These are phyloP conservation scores for Menidia menidia DNA, from an alignment of 2,797 vertebrate genomes.

Conservation along the genomic window DNA sequence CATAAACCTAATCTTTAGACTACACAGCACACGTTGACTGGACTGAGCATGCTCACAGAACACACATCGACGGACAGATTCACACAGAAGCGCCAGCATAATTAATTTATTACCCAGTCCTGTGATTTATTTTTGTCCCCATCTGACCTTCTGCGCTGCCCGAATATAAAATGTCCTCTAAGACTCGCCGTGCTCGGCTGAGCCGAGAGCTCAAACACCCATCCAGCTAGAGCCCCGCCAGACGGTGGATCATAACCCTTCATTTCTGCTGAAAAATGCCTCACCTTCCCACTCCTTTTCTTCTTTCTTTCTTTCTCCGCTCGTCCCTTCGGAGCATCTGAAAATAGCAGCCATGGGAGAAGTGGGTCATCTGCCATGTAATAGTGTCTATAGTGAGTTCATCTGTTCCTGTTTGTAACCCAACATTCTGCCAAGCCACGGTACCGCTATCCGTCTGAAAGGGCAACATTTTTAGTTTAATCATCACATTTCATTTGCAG, in stretches of 20 bases:
- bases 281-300: constrained; percentile 58
- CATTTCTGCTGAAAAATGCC: constrained; percentile 57
- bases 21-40: constrained; percentile 8
- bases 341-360: constrained; percentile 83
- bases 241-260: constrained; percentile 59
- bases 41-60: background rate
- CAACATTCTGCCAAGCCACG: constrained; percentile 30
- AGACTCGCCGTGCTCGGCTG: constrained; percentile 46
- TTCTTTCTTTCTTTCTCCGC: constrained; percentile 40
- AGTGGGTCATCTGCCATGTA: constrained; percentile 79
- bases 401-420: constrained; percentile 34
- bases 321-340: constrained; percentile 74
- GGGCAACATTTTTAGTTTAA: background rate
- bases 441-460: constrained; percentile 6
- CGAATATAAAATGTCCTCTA: constrained; percentile 55
- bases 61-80: constrained; percentile 8
- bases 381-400: constrained; percentile 30
- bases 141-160: constrained; percentile 58
- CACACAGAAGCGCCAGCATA: constrained; percentile 43
- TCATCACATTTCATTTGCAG: constrained; percentile 1
- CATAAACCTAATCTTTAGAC: constrained; percentile 18
- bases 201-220: constrained; percentile 15
- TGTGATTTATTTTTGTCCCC: constrained; percentile 70
- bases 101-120: constrained; percentile 59
- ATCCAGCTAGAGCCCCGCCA: constrained; percentile 41